Evolutionary conservation across 2,888 invertebrate species (phyloP).

Genomic region (Himalopsyche kuldschensis): DNA sequence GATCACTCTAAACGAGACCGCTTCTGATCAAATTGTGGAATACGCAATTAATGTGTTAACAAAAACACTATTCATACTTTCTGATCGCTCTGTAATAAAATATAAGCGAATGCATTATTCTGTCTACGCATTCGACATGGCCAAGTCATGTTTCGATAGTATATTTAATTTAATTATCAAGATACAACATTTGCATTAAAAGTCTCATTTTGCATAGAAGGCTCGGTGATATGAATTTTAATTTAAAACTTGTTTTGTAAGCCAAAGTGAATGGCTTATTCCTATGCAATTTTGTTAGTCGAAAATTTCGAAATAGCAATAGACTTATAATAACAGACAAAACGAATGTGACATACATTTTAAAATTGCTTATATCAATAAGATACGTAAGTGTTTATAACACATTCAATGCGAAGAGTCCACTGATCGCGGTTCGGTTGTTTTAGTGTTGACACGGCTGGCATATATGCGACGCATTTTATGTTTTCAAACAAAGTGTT

Average conservation of each 20-base stretch:
- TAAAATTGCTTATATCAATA: not conserved
- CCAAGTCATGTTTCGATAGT: not conserved
- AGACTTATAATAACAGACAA: not conserved
- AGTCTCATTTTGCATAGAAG: not conserved
- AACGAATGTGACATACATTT: not conserved
- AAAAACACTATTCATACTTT: not conserved
- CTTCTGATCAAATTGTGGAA: no score
- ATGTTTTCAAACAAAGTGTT: no score
- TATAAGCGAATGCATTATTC: not conserved
- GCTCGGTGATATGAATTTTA: not conserved
- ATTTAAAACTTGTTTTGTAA: not conserved
- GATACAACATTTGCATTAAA: not conserved
- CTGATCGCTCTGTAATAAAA: not conserved
- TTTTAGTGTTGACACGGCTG: no score
- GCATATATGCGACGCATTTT: no score
- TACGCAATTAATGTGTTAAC: no score
- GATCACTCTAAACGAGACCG: no score
- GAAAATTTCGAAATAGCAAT: not conserved
- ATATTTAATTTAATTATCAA: not conserved
- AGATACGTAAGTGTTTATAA: no score
- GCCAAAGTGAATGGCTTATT: not conserved
- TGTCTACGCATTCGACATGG: not conserved
- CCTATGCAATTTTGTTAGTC: not conserved
- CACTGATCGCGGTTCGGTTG: no score
- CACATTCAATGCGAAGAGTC: no score